These are phyloP conservation scores for Micromys minutus DNA, from an alignment of 2,113 vertebrate genomes.

Conservation along the genomic window DNA sequence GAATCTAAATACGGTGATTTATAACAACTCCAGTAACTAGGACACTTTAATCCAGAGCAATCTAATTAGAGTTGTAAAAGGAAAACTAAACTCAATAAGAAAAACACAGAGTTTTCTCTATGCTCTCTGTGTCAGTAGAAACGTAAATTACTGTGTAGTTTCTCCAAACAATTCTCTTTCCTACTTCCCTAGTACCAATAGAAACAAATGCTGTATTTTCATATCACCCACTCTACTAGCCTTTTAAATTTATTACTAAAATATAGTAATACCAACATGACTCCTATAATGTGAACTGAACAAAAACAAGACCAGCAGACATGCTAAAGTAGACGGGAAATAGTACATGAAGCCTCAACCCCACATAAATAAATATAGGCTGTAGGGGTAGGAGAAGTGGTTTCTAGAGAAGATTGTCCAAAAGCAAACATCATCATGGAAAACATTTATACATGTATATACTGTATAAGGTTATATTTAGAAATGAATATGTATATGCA, in stretches of 20 bases:
- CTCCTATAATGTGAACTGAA: background rate
- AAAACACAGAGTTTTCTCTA: background rate
- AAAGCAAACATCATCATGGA: background rate
- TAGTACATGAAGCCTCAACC: background rate
- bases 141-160: background rate
- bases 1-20: background rate
- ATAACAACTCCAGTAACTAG: background rate
- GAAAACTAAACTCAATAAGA: background rate
- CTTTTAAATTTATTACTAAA: background rate
- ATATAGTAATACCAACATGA: no score
- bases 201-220: background rate
- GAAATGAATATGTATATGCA: background rate
- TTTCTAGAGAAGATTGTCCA: background rate
- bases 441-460: background rate
- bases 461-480: background rate
- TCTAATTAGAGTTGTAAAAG: constrained; percentile 52
- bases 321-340: background rate
- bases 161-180: background rate
- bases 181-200: background rate
- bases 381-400: fast-evolving
- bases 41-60: background rate
- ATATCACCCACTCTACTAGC: background rate
- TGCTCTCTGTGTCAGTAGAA: background rate
- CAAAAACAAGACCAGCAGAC: background rate
- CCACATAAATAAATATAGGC: background rate